Conservation (phyloP, 2,888 invertebrate genomes). For the Callinectes sapidus region DNA sequence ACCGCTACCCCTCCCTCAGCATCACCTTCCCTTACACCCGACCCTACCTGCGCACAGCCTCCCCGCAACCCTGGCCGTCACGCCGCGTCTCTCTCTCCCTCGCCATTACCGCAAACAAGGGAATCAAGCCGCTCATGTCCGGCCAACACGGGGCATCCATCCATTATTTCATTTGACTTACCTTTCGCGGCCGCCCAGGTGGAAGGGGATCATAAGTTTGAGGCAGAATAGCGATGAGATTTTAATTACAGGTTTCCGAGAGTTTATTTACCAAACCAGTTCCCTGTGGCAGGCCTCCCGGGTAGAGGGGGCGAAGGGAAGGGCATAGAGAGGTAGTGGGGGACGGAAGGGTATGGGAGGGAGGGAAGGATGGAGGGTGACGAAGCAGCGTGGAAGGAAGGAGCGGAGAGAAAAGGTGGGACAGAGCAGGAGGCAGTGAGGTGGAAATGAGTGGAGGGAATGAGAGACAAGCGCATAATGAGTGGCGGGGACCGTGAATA, state of each 20-base stretch:
- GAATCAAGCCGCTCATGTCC: background rate
- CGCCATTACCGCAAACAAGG: conserved; percentile 19
- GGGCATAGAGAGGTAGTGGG: background rate
- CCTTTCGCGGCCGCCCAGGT: conserved; percentile 33
- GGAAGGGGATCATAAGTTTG: conserved; percentile 30
- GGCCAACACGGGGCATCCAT: background rate
- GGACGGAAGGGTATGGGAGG: background rate
- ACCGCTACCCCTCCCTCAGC: background rate
- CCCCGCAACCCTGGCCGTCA: background rate
- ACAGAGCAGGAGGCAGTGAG: conserved; percentile 11
- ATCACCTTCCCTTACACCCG: background rate
- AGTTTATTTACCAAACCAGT: conserved; percentile 29
- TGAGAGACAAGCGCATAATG: conserved; percentile 33
- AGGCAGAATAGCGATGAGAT: conserved; percentile 36
- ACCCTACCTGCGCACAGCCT: background rate
- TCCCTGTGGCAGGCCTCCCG: conserved; percentile 27
- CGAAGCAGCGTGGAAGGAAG: conserved; percentile 23
- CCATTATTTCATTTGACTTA: conserved; percentile 29
- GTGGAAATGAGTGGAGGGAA: conserved; percentile 36
- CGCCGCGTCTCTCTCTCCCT: background rate
- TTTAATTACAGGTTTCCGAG: conserved; percentile 33
- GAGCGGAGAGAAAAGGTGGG: conserved; percentile 18
- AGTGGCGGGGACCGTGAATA: background rate
- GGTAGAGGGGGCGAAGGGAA: background rate
- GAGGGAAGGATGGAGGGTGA: conserved; percentile 5